Evolutionary conservation across 2,797 vertebrate species (phyloP).

Genomic region (Chelon labrosus): DNA sequence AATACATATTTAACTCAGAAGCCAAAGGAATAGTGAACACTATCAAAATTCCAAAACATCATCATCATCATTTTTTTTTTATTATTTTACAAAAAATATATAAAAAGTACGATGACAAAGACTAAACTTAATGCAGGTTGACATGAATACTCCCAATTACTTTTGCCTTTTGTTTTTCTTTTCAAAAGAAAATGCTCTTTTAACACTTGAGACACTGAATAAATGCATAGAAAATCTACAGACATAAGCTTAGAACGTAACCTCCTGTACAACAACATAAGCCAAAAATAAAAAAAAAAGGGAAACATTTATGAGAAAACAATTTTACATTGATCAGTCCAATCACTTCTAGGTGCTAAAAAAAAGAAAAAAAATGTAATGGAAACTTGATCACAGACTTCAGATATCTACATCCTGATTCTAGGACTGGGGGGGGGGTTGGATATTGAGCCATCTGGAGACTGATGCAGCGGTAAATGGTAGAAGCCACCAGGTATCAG

Average conservation of each 20-base stretch:
- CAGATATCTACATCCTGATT: constrained; percentile 84
- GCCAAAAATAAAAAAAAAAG: constrained; percentile 36
- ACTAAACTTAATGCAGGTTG: constrained; percentile 67
- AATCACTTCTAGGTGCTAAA: constrained; percentile 65
- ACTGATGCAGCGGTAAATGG: constrained; percentile 41
- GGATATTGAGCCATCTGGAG: constrained; percentile 53
- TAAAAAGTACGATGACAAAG: constrained; percentile 78
- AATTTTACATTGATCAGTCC: constrained; percentile 59
- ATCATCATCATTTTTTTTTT: constrained; percentile 28
- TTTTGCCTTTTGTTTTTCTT: constrained; percentile 58
- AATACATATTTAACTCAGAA: constrained; percentile 67
- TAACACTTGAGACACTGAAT: constrained; percentile 76
- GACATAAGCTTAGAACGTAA: constrained; percentile 74
- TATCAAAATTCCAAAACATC: constrained; percentile 78
- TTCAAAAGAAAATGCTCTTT: constrained; percentile 63
- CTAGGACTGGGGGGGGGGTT: constrained; percentile 50
- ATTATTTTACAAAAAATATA: constrained; percentile 80
- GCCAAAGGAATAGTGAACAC: constrained; percentile 72
- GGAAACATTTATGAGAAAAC: constrained; percentile 21
- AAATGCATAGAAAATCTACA: constrained; percentile 80
- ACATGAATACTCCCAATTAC: constrained; percentile 58
- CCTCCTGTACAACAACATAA: constrained; percentile 79
- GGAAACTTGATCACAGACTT: constrained; percentile 63
- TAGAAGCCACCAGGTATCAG: not conserved
- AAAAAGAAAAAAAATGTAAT: constrained; percentile 45